phyloP scores from a whole-genome alignment of 1,140 invertebrate genomes.

The Pogonognathellus flavescens region DNA sequence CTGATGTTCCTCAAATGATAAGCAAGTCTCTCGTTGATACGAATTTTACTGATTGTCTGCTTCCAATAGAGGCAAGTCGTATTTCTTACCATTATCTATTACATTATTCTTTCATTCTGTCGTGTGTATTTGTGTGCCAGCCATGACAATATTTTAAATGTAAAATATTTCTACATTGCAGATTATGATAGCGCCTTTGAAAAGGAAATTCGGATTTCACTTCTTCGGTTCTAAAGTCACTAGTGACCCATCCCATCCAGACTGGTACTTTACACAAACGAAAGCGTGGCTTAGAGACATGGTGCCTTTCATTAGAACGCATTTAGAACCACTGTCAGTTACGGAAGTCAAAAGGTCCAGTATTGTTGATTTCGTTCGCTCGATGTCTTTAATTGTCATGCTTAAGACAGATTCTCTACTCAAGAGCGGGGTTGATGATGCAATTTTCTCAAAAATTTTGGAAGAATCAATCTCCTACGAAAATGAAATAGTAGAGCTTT shows the following conservation, averaged over 20 bases:
- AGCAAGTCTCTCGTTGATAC: conserved; percentile 32
- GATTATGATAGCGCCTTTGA: conserved; percentile 64
- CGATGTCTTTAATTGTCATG: conserved; percentile 61
- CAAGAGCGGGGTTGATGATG: conserved; percentile 52
- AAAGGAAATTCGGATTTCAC: conserved; percentile 64
- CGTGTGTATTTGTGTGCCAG: too few species aligned
- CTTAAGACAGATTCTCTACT: conserved; percentile 63
- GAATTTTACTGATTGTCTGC: conserved; percentile 51
- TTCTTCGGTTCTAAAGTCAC: conserved; percentile 63
- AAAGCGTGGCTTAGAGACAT: conserved; percentile 64
- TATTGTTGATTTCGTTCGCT: conserved; percentile 61
- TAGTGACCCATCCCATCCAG: conserved; percentile 59
- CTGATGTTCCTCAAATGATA: not conserved
- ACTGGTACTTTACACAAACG: conserved; percentile 67
- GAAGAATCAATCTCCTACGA: conserved; percentile 65
- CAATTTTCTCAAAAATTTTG: conserved; percentile 63
- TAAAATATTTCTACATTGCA: too few species aligned
- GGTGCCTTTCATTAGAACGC: conserved; percentile 61
- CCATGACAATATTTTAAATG: too few species aligned
- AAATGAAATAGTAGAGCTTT: conserved; percentile 58
- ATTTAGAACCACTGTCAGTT: conserved; percentile 58
- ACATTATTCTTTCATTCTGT: not conserved
- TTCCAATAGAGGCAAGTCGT: conserved; percentile 58
- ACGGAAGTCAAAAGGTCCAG: conserved; percentile 51
- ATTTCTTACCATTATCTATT: not conserved